Percentiles rank a stretch among this genome's conserved stretches.
Evolutionary conservation across 2,888 invertebrate species (phyloP).

Genomic region (Papilio demoleus): DNA sequence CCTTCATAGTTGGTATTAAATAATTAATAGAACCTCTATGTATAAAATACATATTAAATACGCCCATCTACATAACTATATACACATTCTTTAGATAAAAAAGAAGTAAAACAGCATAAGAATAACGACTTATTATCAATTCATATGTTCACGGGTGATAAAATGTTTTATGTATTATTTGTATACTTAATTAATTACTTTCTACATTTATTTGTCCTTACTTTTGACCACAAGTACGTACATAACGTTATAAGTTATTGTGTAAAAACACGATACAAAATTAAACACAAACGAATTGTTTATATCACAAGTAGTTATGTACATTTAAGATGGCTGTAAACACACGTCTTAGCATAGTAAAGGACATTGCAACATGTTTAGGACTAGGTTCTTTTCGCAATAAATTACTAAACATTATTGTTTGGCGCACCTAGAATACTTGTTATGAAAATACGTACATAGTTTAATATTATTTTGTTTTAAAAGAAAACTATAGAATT

Average conservation of each 20-base stretch:
- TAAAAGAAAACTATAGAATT: slow-evolving; percentile 40
- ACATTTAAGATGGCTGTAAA: slow-evolving; percentile 26
- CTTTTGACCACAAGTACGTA: not conserved
- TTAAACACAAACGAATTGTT: not conserved
- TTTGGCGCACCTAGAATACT: slow-evolving; percentile 53
- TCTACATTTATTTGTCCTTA: not conserved
- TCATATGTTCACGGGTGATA: not conserved
- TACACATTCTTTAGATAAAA: not conserved
- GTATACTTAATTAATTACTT: not conserved
- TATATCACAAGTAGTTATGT: not conserved
- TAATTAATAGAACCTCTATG: not conserved
- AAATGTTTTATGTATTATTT: not conserved
- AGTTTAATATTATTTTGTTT: not conserved
- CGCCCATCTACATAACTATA: not conserved
- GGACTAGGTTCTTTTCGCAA: slow-evolving; percentile 47
- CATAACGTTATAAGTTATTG: not conserved
- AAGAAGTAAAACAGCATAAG: not conserved
- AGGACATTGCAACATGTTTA: slow-evolving; percentile 50
- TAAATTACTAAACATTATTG: slow-evolving; percentile 58
- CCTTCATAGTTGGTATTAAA: not conserved
- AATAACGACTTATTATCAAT: not conserved
- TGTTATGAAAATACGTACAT: slow-evolving; percentile 31
- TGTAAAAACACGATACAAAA: not conserved
- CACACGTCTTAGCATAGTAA: slow-evolving; percentile 28
- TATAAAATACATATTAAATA: not conserved